Evolutionary conservation across 2,797 vertebrate species (phyloP).

Genomic region (Allobates femoralis): DNA sequence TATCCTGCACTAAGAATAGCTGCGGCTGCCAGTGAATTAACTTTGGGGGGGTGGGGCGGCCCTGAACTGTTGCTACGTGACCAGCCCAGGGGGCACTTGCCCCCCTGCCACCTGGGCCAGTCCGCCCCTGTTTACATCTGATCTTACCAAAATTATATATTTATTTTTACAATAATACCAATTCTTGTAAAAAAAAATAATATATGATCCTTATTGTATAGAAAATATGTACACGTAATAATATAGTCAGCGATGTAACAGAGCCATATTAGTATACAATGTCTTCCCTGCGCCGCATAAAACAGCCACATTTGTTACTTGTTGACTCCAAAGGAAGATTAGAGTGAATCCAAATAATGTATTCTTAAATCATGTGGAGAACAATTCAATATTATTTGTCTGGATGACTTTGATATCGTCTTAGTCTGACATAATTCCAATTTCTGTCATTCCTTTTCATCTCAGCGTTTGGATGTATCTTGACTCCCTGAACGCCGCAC

Average conservation of each 20-base stretch:
- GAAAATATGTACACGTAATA: neutral
- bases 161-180: neutral
- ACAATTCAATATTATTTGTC: slow-evolving; percentile 57
- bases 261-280: slow-evolving; percentile 8
- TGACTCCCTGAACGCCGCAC: slow-evolving; percentile 54
- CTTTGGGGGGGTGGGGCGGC: no score
- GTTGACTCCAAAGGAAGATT: slow-evolving; percentile 38
- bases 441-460: slow-evolving; percentile 64
- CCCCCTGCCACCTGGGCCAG: no score
- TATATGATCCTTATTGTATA: neutral
- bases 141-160: neutral
- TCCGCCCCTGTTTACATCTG: no score
- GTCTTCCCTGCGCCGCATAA: neutral
- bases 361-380: slow-evolving; percentile 57
- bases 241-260: slow-evolving; percentile 1
- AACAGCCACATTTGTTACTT: slow-evolving; percentile 24
- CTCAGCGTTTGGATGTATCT: slow-evolving; percentile 54
- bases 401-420: slow-evolving; percentile 58
- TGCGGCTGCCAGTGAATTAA: no score
- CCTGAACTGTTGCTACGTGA: no score
- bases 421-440: slow-evolving; percentile 63
- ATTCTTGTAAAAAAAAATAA: neutral
- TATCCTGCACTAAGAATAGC: no score
- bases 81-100: no score
- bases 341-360: slow-evolving; percentile 38